phyloP scores from a whole-genome alignment of 1,140 invertebrate species.

The Caenorhabditis briggsae region DNA sequence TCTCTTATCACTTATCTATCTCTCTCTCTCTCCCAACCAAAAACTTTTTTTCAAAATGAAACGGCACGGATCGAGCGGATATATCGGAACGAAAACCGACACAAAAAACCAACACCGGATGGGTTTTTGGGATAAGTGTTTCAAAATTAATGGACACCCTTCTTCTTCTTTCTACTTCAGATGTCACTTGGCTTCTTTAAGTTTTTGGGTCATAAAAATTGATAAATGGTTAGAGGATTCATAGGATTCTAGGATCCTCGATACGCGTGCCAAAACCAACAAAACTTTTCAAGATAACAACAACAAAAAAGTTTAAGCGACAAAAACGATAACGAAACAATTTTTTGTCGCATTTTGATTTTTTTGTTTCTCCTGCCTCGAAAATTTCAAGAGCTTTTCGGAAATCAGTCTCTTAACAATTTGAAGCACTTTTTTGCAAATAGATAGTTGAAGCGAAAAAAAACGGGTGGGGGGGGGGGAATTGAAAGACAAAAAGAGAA shows the following conservation, averaged over 20 bases:
- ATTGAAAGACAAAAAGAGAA: not conserved
- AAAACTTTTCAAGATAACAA: not conserved
- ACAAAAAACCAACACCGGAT: constrained; percentile 40
- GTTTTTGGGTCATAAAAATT: too few species aligned
- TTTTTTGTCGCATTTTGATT: not conserved
- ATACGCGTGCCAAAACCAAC: constrained; percentile 1
- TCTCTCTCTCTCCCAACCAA: too few species aligned
- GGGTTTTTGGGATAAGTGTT: constrained; percentile 25
- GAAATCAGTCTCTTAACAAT: constrained; percentile 53
- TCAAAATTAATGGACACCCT: constrained; percentile 16
- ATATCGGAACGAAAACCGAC: not conserved
- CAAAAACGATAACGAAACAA: too few species aligned
- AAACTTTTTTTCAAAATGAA: not conserved
- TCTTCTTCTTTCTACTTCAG: too few species aligned
- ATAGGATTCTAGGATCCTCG: not conserved
- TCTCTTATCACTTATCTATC: constrained; percentile 20
- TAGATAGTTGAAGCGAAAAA: constrained; percentile 40
- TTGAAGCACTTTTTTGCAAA: constrained; percentile 55
- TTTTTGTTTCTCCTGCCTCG: not conserved
- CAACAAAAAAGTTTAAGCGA: not conserved
- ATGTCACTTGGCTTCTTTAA: not conserved
- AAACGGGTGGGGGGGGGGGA: not conserved
- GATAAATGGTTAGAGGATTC: too few species aligned
- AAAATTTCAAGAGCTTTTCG: constrained; percentile 55
- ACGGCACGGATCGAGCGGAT: not conserved